Percentiles rank a stretch among this genome's conserved stretches.
These are phyloP conservation scores for Bos taurus DNA, from an alignment of 2,113 vertebrate species.

Conservation along the genomic window ARS-UCD2.0 NC_037357.1:34097501-34098000, in stretches of 20 bases:
- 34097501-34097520: not conserved
- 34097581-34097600: not conserved
- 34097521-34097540: not conserved
- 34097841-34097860: not conserved
- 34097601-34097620: not conserved
- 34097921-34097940: not conserved
- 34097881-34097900: not conserved
- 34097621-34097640: not conserved
- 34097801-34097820: not conserved
- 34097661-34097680: not conserved
- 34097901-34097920: not conserved
- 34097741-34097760: not conserved
- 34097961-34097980: not conserved
- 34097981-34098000: not conserved
- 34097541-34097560: not conserved
- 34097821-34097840: constrained; percentile 1
- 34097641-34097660: not conserved
- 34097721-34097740: not conserved
- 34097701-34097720: not conserved
- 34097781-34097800: not conserved
- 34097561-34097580: not conserved
- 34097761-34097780: not conserved
- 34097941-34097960: not conserved
- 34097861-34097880: not conserved
- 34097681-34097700: not conserved